Conservation (phyloP, 2,888 invertebrate species). For the Eupelmus urozonus region DNA sequence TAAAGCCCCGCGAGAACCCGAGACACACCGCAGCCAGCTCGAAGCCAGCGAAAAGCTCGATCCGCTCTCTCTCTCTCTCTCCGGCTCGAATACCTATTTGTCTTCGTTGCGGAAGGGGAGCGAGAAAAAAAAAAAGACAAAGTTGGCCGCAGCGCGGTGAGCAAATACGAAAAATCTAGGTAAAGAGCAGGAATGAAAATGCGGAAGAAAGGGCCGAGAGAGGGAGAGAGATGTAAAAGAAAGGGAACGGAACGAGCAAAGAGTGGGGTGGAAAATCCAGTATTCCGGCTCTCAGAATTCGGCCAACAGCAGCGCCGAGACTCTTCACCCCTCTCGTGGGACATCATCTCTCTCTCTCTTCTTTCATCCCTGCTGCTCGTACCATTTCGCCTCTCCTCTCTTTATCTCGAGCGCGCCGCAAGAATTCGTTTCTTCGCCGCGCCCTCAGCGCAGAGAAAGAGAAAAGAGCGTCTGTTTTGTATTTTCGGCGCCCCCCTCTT, state of each 20-base stretch:
- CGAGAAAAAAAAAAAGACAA: neutral
- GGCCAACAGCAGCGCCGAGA: conserved; percentile 20
- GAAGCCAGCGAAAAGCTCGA: no score
- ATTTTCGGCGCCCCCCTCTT: neutral
- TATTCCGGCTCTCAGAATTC: conserved; percentile 35
- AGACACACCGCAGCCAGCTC: no score
- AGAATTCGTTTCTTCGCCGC: neutral
- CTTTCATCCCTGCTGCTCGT: neutral
- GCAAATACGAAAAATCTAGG: conserved; percentile 4
- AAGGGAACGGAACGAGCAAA: neutral
- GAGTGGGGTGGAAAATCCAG: conserved; percentile 17
- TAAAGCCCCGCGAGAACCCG: no score
- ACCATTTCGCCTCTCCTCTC: neutral
- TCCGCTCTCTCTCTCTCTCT: no score
- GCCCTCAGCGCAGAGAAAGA: neutral
- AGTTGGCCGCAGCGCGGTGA: neutral
- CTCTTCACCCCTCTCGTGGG: conserved; percentile 22
- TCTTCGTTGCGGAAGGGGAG: no score
- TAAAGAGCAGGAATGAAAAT: conserved; percentile 11
- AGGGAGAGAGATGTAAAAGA: neutral
- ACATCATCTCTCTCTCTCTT: conserved; percentile 22
- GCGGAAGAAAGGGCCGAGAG: conserved; percentile 9
- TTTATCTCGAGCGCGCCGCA: neutral
- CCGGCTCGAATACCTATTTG: no score
- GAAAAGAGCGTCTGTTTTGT: conserved; percentile 12